These are phyloP conservation scores for Myopa testacea DNA, from an alignment of 2,888 invertebrate species.

Conservation along the genomic window DNA sequence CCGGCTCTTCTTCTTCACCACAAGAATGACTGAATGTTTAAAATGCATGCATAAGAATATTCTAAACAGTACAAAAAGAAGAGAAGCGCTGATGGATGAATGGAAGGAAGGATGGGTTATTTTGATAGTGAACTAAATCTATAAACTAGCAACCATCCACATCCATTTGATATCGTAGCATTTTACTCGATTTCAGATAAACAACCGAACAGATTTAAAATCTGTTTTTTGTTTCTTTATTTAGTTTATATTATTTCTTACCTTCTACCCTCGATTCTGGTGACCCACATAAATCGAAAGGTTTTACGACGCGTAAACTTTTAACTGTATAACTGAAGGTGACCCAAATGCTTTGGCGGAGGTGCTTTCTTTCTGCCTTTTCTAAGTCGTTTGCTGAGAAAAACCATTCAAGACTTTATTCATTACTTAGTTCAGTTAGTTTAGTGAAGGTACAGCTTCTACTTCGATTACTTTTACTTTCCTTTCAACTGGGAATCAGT, in stretches of 20 bases:
- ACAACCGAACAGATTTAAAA: background rate
- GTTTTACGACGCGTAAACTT: slow-evolving; percentile 4
- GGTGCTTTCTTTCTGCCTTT: background rate
- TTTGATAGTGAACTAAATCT: no score
- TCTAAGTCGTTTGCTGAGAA: background rate
- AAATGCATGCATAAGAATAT: no score
- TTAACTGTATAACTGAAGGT: background rate
- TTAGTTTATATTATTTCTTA: background rate
- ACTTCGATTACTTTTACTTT: background rate
- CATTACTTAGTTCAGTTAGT: background rate
- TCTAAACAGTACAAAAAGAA: no score
- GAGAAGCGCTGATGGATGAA: no score
- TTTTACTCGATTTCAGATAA: background rate
- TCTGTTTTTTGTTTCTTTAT: background rate
- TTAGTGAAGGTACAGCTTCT: background rate
- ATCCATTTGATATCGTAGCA: background rate
- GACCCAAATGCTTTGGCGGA: slow-evolving; percentile 11
- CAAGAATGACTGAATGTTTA: no score
- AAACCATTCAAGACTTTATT: background rate
- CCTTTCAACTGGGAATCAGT: background rate
- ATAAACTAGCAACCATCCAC: no score
- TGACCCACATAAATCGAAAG: slow-evolving; percentile 21
- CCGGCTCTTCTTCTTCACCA: no score
- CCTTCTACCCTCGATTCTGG: background rate
- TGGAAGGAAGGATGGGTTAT: no score